phyloP scores from a whole-genome alignment of 2,888 invertebrate species.

The Megastigmus dorsalis region DNA sequence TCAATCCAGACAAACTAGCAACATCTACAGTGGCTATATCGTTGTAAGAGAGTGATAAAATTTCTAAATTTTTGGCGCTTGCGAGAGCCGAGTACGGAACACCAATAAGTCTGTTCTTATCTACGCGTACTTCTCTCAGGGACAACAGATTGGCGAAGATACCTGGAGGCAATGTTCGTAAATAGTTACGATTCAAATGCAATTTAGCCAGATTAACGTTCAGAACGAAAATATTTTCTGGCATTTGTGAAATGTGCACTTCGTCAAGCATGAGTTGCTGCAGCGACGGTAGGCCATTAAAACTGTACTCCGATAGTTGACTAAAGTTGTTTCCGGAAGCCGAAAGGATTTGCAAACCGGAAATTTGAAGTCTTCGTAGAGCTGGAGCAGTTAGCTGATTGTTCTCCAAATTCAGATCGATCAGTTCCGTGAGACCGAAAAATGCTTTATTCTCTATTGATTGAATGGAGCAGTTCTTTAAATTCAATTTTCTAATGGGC shows the following conservation, averaged over 20 bases:
- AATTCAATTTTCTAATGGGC: slow-evolving; percentile 83
- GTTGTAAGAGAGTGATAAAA: slow-evolving; percentile 81
- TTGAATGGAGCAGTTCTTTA: slow-evolving; percentile 85
- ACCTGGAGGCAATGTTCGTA: slow-evolving; percentile 82
- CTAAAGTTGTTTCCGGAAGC: slow-evolving; percentile 88
- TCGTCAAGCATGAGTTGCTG: slow-evolving; percentile 83
- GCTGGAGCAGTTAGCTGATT: slow-evolving; percentile 84
- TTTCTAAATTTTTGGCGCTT: slow-evolving; percentile 85
- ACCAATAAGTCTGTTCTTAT: slow-evolving; percentile 82
- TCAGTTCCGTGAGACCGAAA: slow-evolving; percentile 83
- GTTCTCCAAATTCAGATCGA: slow-evolving; percentile 85
- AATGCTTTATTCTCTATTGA: slow-evolving; percentile 85
- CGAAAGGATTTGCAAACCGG: slow-evolving; percentile 83
- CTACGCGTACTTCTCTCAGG: slow-evolving; percentile 84
- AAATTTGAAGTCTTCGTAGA: slow-evolving; percentile 83
- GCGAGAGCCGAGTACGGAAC: slow-evolving; percentile 87
- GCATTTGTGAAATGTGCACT: slow-evolving; percentile 82
- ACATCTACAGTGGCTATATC: slow-evolving; percentile 84
- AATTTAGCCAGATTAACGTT: slow-evolving; percentile 86
- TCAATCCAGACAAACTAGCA: slow-evolving; percentile 84
- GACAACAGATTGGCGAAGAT: slow-evolving; percentile 85
- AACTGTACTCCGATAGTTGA: slow-evolving; percentile 81
- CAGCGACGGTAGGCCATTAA: slow-evolving; percentile 86
- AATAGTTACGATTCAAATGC: slow-evolving; percentile 83
- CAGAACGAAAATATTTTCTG: slow-evolving; percentile 83